These are phyloP conservation scores for Fulmarus glacialis DNA, from an alignment of 2,113 vertebrate species.

Conservation along the genomic window DNA sequence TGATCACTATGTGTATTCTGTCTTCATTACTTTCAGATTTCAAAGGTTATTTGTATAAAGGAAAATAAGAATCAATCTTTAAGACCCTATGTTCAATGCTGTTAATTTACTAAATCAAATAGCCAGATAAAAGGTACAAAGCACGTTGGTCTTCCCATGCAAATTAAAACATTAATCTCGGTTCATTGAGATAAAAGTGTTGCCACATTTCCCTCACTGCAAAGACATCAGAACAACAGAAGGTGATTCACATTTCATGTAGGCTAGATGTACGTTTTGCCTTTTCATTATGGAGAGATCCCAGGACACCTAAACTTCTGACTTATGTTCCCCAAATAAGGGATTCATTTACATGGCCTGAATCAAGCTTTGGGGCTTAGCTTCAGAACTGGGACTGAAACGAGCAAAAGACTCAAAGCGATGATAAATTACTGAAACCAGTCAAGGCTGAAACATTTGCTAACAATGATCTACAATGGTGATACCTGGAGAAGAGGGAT, in stretches of 20 bases:
- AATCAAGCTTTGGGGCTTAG: not conserved
- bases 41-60: not conserved
- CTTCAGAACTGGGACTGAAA: not conserved
- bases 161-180: not conserved
- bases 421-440: not conserved
- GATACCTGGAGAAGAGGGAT: not conserved
- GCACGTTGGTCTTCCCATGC: not conserved
- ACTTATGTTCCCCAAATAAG: not conserved
- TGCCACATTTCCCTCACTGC: not conserved
- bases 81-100: not conserved
- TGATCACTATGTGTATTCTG: not conserved
- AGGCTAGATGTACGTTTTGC: not conserved
- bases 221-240: not conserved
- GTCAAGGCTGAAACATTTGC: not conserved
- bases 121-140: not conserved
- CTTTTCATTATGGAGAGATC: not conserved
- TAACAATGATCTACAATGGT: not conserved
- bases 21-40: not conserved
- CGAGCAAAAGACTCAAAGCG: fast-evolving
- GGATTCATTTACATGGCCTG: not conserved
- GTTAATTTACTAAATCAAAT: not conserved
- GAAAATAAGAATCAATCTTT: not conserved
- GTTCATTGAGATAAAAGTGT: not conserved
- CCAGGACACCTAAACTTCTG: not conserved
- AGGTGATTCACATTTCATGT: not conserved